These are phyloP conservation scores for Oryctolagus cuniculus DNA, from an alignment of 2,113 vertebrate genomes.

Conservation along the genomic window mOryCun1.1 NC_091442.1:47460501-47461000, in stretches of 20 bases:
- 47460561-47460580: too few relatives aligned
- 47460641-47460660: neutral
- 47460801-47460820: neutral
- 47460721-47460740: constrained; percentile 50
- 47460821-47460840: neutral
- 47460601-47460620: neutral
- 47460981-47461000: neutral
- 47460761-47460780: neutral
- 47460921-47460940: neutral
- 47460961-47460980: neutral
- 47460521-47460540: too few relatives aligned
- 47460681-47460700: constrained; percentile 74
- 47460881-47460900: constrained; percentile 54
- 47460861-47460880: constrained; percentile 55
- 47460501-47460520: too few relatives aligned
- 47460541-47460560: too few relatives aligned
- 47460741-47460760: neutral
- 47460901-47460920: neutral
- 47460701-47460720: constrained; percentile 65
- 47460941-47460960: neutral
- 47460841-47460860: neutral
- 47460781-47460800: neutral
- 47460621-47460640: constrained; percentile 9
- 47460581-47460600: neutral
- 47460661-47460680: constrained; percentile 54